These are phyloP conservation scores for Brachionus angularis DNA, from an alignment of 1,140 invertebrate genomes.

Conservation along the genomic window DNA sequence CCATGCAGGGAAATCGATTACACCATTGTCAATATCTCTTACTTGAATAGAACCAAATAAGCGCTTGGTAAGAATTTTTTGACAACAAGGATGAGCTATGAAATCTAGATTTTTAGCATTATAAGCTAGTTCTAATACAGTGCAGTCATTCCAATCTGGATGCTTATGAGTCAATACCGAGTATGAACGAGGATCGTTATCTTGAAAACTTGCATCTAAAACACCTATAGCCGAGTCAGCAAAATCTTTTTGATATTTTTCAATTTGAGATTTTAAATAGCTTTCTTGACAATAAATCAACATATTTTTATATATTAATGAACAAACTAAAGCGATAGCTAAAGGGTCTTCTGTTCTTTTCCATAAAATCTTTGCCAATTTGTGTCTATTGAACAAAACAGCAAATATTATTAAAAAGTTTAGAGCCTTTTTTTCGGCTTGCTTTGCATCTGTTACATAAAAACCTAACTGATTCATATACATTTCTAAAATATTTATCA, in stretches of 20 bases:
- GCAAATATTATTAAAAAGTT: slow-evolving; percentile 56
- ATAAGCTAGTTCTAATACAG: slow-evolving; percentile 52
- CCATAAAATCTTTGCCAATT: slow-evolving; percentile 58
- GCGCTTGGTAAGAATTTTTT: slow-evolving; percentile 57
- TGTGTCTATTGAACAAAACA: slow-evolving; percentile 52
- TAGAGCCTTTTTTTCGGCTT: slow-evolving; percentile 52
- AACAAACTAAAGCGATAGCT: slow-evolving; percentile 56
- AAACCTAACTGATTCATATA: slow-evolving; percentile 51
- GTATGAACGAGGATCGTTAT: slow-evolving; percentile 53
- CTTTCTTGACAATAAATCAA: slow-evolving; percentile 47
- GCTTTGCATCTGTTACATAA: slow-evolving; percentile 51
- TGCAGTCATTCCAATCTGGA: slow-evolving; percentile 55
- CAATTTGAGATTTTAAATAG: slow-evolving; percentile 47
- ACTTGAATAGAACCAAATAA: slow-evolving; percentile 56
- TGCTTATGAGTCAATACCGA: slow-evolving; percentile 53
- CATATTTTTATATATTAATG: slow-evolving; percentile 49
- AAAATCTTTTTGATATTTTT: slow-evolving; percentile 54
- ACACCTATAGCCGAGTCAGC: slow-evolving; percentile 57
- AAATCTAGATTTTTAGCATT: slow-evolving; percentile 53
- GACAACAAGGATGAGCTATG: slow-evolving; percentile 59
- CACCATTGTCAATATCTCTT: slow-evolving; percentile 54
- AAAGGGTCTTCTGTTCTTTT: slow-evolving; percentile 58
- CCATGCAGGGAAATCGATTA: slow-evolving; percentile 51
- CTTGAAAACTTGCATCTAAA: slow-evolving; percentile 55
- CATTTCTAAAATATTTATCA: slow-evolving; percentile 55